phyloP scores from a whole-genome alignment of 2,888 invertebrate genomes.

The Ophonus ardosiacus region DNA sequence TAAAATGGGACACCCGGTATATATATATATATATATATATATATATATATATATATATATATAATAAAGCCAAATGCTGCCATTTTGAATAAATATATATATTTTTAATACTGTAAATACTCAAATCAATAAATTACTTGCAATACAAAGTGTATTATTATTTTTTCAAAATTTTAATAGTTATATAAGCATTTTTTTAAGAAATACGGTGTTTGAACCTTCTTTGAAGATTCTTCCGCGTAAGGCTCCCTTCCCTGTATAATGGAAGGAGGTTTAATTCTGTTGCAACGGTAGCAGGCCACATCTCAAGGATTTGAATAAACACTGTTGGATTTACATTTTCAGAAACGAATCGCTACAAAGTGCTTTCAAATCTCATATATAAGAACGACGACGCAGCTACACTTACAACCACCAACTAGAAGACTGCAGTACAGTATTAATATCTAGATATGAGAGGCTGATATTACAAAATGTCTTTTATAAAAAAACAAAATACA shows the following conservation, averaged over 20 bases:
- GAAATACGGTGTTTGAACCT: background rate
- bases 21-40: no score
- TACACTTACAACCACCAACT: background rate
- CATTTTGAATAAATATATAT: no score
- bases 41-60: no score
- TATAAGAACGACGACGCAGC: background rate
- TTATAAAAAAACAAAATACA: no score
- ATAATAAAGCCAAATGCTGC: no score
- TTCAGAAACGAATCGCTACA: conserved; percentile 61
- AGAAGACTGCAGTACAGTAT: background rate
- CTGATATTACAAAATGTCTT: background rate
- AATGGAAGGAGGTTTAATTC: conserved; percentile 60
- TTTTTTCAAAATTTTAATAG: no score
- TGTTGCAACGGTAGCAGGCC: conserved; percentile 14
- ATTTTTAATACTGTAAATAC: no score
- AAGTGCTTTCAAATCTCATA: conserved; percentile 62
- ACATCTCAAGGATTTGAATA: conserved; percentile 61
- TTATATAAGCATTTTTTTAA: no score
- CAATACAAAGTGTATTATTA: no score
- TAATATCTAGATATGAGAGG: background rate
- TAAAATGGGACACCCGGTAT: no score
- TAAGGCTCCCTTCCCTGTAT: background rate
- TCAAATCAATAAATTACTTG: no score
- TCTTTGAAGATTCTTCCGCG: background rate
- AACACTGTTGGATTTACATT: conserved; percentile 58